Base-by-base conservation (phyloP, 2,113 vertebrate species). In the Macquaria australasica region DNA sequence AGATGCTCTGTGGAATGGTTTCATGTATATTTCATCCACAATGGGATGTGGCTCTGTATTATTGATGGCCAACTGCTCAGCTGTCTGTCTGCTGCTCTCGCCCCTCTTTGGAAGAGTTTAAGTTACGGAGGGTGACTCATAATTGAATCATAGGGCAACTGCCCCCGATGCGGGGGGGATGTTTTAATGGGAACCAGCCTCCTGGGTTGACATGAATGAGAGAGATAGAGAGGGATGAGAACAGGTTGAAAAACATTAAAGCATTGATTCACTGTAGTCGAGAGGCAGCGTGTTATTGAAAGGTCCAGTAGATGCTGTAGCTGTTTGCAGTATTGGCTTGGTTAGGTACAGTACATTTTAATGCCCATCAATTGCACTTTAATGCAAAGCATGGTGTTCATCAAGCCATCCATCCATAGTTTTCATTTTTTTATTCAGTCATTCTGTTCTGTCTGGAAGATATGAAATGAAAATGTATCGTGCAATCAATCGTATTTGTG, bases 21-120 rank as follows among this genome's bases (percentile, higher is more conserved):
- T 83, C 86, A 93, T 93, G 50, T 87, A 92, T 92, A 89, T 93
- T 93, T 94, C 14, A 92, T 91, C 50, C 37, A 88, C 74, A 76
- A 67, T 79, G 84, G 79, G 64, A 87, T 31, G 72, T 45, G 58
- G 53, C 77, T 53, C 64, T 94, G 58, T 77, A 88, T 92, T 91
- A 92, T 92, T 93, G 77, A 94, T 91, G 82, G 48, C 5, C 0
- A 4, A 59, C 76, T 64, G 41, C 90, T 85, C 74, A 20, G 67
- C 74, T 86, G 60, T 55, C 86, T 80, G 79, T 82, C 77, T 82
- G 48, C 59, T 21, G 63, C 71, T 62, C 73, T 68, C 15, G 11
- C n/a, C 82, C 60, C 43, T 53, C 41, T 55, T 77, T 58, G 56
- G 43, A 87, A 8, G 53, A 80, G 75, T 82, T 88, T 69, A 88